Percentiles rank a stretch among this genome's conserved stretches.
Conservation (phyloP, 2,888 invertebrate genomes). For the Sarcophaga subvicina region DNA sequence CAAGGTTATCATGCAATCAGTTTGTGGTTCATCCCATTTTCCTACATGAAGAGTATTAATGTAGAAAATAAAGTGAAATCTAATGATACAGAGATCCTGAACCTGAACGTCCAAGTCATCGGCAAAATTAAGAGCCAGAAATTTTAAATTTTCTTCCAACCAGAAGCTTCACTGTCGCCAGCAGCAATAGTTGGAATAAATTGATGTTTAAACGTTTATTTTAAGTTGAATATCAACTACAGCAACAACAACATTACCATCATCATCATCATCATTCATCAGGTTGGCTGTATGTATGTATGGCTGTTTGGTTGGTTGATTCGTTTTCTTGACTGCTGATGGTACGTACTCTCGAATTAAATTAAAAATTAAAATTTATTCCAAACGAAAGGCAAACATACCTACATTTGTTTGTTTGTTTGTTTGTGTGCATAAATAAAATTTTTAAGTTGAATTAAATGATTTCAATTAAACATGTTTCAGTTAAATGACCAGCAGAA, state of each 20-base stretch:
- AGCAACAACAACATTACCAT: not conserved
- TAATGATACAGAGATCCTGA: too few relatives aligned
- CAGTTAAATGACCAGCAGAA: slow-evolving; percentile 45
- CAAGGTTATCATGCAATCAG: too few relatives aligned
- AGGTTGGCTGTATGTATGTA: slow-evolving; percentile 16
- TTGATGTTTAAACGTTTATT: slow-evolving; percentile 39
- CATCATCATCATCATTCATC: slow-evolving; percentile 1
- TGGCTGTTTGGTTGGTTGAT: slow-evolving; percentile 18
- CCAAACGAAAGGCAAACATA: slow-evolving; percentile 51
- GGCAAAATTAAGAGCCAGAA: too few relatives aligned
- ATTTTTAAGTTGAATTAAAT: slow-evolving; percentile 54
- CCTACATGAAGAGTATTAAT: too few relatives aligned
- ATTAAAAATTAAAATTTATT: slow-evolving; percentile 69
- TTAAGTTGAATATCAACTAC: slow-evolving; percentile 25
- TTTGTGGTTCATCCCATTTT: too few relatives aligned
- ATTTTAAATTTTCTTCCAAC: too few relatives aligned
- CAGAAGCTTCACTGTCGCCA: slow-evolving; percentile 38
- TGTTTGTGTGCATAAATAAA: slow-evolving; percentile 16
- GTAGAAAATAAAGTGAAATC: too few relatives aligned
- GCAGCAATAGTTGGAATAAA: slow-evolving; percentile 24
- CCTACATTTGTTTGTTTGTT: not conserved
- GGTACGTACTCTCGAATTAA: slow-evolving; percentile 3
- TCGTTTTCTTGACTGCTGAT: not conserved
- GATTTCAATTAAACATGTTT: slow-evolving; percentile 66
- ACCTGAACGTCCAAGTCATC: too few relatives aligned